Evolutionary conservation across 1,140 invertebrate genomes (phyloP), one percentile per base, ranked within the genome.

Genomic region (Gryllus bimaculatus): DNA sequence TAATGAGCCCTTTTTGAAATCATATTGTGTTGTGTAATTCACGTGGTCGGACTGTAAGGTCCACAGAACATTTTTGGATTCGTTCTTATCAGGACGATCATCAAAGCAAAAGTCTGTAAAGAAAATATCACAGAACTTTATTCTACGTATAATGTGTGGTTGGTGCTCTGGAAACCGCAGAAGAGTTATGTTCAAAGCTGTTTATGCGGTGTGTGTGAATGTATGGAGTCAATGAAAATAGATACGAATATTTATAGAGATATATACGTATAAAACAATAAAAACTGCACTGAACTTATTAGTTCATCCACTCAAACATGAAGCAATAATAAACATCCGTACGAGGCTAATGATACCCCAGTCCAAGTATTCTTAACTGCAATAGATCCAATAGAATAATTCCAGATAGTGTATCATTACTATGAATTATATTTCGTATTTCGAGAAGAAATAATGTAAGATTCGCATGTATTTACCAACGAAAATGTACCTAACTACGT

Each of bases 381-480:
- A 66, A 66, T 66, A 66, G 54, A 66, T 66, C 54, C 54, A 66
- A 66, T 66, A 66, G 54, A 66, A 66, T 66, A 13, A 66, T 66
- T 13, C 18, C 54, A 13, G 54, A 66, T 66, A 66, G 54, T 66
- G 54, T 66, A 18, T 66, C 54, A 66, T 66, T 66, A 66, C 26
- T 39, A 39, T 39, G 26, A 39, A 39, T 66, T 66, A 10, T 66
- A 66, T 66, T 66, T 66, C 54, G 54, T 66, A 66, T 13, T 66
- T 66, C 18, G 54, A 66, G 18, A 66, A 66, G 10, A 66, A 66
- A 13, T 66, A 66, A 66, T 66, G 18, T 66, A 66, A 66, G 18
- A 66, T 39, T 39, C 26, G 1, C 10, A 66, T 66, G 54, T 66
- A 66, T 66, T 66, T 66, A 66, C 10, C 26, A 66, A 18, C 54